A percentile compares a stretch with the other conserved stretches of the same genome.
phyloP scores from a whole-genome alignment of 2,888 invertebrate genomes.

The Drosophila lutescens region DNA sequence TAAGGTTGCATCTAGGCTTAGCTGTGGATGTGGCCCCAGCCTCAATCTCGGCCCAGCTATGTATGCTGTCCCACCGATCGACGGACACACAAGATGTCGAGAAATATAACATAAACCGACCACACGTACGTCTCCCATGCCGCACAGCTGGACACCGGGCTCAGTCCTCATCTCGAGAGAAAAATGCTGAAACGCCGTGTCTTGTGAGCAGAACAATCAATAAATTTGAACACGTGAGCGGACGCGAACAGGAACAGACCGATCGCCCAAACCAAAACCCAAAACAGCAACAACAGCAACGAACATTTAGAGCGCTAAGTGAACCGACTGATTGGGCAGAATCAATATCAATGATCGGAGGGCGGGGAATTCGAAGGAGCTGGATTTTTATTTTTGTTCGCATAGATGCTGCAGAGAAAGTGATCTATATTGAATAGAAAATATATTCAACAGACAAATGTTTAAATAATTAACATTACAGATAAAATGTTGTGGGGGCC shows the following conservation, averaged over 20 bases:
- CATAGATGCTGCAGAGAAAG: background rate
- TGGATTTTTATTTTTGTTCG: background rate
- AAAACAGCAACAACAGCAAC: slow-evolving; percentile 44
- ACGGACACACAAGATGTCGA: slow-evolving; percentile 73
- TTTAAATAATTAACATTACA: background rate
- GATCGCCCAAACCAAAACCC: slow-evolving; percentile 19
- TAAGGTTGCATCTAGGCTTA: slow-evolving; percentile 66
- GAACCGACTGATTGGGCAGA: slow-evolving; percentile 70
- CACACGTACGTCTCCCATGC: slow-evolving; percentile 84
- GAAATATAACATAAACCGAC: slow-evolving; percentile 81
- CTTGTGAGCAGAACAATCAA: slow-evolving; percentile 83
- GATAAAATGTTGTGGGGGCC: too few species aligned
- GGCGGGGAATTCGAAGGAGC: slow-evolving; percentile 12
- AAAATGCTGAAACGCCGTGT: slow-evolving; percentile 63
- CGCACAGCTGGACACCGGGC: slow-evolving; percentile 82
- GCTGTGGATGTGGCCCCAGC: slow-evolving; percentile 29
- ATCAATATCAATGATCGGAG: slow-evolving; percentile 26
- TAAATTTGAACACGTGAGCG: slow-evolving; percentile 85
- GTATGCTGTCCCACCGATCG: slow-evolving; percentile 20
- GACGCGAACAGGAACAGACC: slow-evolving; percentile 47
- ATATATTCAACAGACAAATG: background rate
- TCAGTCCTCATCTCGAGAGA: slow-evolving; percentile 28
- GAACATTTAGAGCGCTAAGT: slow-evolving; percentile 67
- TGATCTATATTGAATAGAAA: background rate
- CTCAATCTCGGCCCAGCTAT: slow-evolving; percentile 8